Percentiles rank a stretch among this genome's conserved stretches.
Conservation (phyloP, 1,140 invertebrate species). For the Mesaphorura yosii region DNA sequence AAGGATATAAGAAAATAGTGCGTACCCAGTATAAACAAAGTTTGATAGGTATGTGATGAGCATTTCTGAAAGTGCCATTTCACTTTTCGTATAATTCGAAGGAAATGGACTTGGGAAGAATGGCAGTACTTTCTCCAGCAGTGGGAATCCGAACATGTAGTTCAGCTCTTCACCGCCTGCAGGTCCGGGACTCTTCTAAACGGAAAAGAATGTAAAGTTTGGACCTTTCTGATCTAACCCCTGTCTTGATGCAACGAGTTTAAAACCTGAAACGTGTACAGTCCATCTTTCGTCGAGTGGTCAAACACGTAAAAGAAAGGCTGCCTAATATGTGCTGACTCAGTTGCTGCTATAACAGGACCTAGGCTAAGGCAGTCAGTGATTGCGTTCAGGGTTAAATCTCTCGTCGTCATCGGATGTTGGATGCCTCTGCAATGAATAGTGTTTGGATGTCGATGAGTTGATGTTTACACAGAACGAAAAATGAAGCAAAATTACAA, state of each 20-base stretch:
- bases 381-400: slow-evolving; percentile 79
- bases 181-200: slow-evolving; percentile 62
- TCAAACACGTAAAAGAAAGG: slow-evolving; percentile 87
- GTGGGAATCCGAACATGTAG: slow-evolving; percentile 72
- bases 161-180: slow-evolving; percentile 83
- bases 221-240: neutral
- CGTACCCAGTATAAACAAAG: slow-evolving; percentile 79
- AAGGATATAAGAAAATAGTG: slow-evolving; percentile 22
- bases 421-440: no score
- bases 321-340: slow-evolving; percentile 36
- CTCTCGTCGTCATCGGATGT: slow-evolving; percentile 81
- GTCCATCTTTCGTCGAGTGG: slow-evolving; percentile 81
- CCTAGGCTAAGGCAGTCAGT: slow-evolving; percentile 85
- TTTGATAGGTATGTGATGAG: slow-evolving; percentile 77
- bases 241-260: neutral
- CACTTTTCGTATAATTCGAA: slow-evolving; percentile 63
- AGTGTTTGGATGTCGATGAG: no score
- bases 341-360: slow-evolving; percentile 44
- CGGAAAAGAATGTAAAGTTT: slow-evolving; percentile 30
- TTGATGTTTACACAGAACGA: no score
- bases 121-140: slow-evolving; percentile 44
- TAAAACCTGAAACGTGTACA: slow-evolving; percentile 44
- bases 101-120: slow-evolving; percentile 42
- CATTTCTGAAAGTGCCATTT: slow-evolving; percentile 67
- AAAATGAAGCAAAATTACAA: neutral